Conservation (phyloP, 37 sponge, comb jelly and placozoan species). For the Cladorhizidae sp. region DNA sequence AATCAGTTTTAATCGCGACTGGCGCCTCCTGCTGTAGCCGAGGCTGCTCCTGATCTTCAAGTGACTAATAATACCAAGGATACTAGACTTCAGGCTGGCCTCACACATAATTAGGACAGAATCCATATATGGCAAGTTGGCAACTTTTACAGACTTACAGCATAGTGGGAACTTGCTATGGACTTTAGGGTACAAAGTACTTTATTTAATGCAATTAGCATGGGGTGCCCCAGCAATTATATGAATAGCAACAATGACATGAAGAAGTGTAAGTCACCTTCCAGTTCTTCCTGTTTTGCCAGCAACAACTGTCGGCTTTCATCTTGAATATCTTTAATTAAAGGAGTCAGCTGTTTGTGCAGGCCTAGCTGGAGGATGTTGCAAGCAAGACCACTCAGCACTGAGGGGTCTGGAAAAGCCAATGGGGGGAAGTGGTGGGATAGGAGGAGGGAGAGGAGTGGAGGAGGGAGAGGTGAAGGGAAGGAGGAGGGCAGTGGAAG, state of each 20-base stretch:
- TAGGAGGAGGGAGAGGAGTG: neutral
- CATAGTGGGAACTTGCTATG: too few species aligned
- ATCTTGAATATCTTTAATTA: conserved; percentile 5
- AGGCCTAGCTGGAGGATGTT: conserved; percentile 28
- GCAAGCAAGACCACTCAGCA: conserved; percentile 16
- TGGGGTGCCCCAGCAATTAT: too few species aligned
- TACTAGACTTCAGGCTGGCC: too few species aligned
- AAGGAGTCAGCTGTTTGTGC: conserved; percentile 21
- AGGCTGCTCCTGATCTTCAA: too few species aligned
- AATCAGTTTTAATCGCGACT: too few species aligned
- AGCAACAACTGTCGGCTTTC: conserved; percentile 2
- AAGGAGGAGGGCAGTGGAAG: neutral
- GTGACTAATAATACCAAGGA: too few species aligned
- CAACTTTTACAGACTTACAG: too few species aligned
- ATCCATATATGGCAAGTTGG: too few species aligned
- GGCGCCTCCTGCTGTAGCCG: too few species aligned
- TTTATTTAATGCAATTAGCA: too few species aligned
- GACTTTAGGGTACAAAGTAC: too few species aligned
- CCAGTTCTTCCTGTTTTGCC: conserved; percentile 25
- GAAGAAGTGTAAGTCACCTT: conserved; percentile 5
- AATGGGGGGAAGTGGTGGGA: neutral
- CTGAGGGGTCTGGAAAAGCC: neutral
- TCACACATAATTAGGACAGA: too few species aligned
- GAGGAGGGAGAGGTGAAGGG: neutral
- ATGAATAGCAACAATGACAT: neutral